Evolutionary conservation across 2,888 invertebrate species (phyloP).

Genomic region (Orthosia incerta): DNA sequence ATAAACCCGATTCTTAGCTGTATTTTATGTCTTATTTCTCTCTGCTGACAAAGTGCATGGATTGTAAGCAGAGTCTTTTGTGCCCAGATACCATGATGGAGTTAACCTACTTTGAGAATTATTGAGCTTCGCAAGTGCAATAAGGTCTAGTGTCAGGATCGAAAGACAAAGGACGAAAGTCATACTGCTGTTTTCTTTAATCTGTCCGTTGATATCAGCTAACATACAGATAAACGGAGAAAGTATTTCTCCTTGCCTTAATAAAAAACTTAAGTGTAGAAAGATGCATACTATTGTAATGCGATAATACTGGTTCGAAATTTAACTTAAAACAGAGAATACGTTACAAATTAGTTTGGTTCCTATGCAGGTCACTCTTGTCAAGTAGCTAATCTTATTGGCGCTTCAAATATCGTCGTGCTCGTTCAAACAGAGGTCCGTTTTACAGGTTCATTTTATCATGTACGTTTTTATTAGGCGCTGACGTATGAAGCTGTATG

Average conservation of each 20-base stretch:
- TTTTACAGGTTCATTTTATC: too few relatives aligned
- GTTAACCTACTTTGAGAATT: neutral
- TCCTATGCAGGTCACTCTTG: neutral
- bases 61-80: neutral
- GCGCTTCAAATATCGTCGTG: slow-evolving; percentile 7
- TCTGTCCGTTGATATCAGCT: neutral
- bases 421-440: too few relatives aligned
- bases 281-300: too few relatives aligned
- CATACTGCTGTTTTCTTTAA: neutral
- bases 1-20: neutral
- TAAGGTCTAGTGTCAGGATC: neutral
- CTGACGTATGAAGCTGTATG: too few relatives aligned
- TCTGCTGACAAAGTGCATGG: neutral
- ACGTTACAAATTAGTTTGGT: neutral
- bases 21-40: neutral
- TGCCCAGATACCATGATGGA: neutral
- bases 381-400: neutral
- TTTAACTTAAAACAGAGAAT: neutral
- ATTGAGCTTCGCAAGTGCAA: neutral
- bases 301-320: too few relatives aligned
- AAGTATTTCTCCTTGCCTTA: neutral
- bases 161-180: slow-evolving; percentile 1
- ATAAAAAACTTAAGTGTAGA: neutral
- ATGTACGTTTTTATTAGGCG: too few relatives aligned
- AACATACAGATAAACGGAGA: neutral